Base-by-base conservation (phyloP, 2,888 invertebrate species). In the Bibio marci region DNA sequence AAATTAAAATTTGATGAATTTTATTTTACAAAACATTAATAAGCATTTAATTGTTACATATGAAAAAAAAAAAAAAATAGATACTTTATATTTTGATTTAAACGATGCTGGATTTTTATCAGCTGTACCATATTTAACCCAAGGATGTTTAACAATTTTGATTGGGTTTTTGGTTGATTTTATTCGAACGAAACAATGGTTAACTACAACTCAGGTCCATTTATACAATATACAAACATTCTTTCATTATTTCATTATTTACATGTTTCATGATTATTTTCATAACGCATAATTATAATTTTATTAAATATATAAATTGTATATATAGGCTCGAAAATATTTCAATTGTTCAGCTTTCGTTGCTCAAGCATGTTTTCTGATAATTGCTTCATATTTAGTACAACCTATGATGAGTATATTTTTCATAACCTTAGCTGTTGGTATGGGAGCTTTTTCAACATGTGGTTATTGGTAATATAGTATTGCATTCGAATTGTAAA, bases 401-500 rank as follows among this genome's bases (percentile, higher is more conserved):
- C 67, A 76, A 2, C 71, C 80, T 13, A 65, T 68, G 0, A 72
- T 73, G 30, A 77, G 82, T 32, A 69, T 88, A n/a, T 66, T 76
- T n/a, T 88, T 76, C 56, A 71, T 92, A 26, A 83, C 87, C 0
- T 68, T 88, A 36, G 87, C 90, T 1, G 87, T 91, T 1, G 91
- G 91, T 0, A 64, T 90, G 2, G 91, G 92, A 1, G 86, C 90
- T 0, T 87, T 91, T 57, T 86, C 90, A 1, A 91, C 88, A 88
- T 79, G 87, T 6, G 91, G 90, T 30, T 88, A 22, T 22, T 22
- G 4, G 22, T 22, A 22, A n/a, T n/a, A n/a, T n/a, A n/a, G n/a
- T n/a, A n/a, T n/a, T n/a, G n/a, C n/a, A n/a, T n/a, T n/a, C n/a
- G n/a, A n/a, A n/a, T n/a, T n/a, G n/a, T n/a, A n/a, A n/a, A n/a